phyloP scores from a whole-genome alignment of 1,140 invertebrate genomes.

The Diploscapter pachys region DNA sequence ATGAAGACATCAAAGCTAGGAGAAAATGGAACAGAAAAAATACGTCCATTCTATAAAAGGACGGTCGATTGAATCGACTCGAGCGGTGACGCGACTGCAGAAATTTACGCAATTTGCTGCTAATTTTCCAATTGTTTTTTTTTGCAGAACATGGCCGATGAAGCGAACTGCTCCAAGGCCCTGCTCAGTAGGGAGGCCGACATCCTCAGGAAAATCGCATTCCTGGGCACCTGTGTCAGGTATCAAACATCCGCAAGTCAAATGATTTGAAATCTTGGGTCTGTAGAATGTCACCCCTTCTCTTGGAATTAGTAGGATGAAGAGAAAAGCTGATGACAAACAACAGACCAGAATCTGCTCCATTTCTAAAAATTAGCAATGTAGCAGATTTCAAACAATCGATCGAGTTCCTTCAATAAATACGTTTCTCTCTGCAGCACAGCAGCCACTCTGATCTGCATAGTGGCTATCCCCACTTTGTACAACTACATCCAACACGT shows the following conservation, averaged over 20 bases:
- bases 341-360: background rate
- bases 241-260: background rate
- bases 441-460: conserved; percentile 45
- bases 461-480: conserved; percentile 46
- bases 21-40: too few relatives aligned
- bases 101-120: too few relatives aligned
- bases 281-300: background rate
- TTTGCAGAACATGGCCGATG: too few relatives aligned
- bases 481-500: conserved; percentile 56
- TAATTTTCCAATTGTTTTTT: too few relatives aligned
- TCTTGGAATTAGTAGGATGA: background rate
- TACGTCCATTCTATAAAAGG: too few relatives aligned
- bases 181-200: conserved; percentile 9
- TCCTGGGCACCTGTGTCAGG: conserved; percentile 33
- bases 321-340: background rate
- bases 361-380: background rate
- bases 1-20: too few relatives aligned
- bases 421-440: conserved; percentile 30
- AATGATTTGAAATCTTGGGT: background rate
- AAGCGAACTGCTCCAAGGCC: too few relatives aligned
- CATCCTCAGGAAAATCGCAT: conserved; percentile 31
- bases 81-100: too few relatives aligned
- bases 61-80: too few relatives aligned
- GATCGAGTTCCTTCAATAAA: too few relatives aligned
- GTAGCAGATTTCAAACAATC: background rate